Base-by-base conservation (phyloP, 2,888 invertebrate species). In the Acheta domesticus region DNA sequence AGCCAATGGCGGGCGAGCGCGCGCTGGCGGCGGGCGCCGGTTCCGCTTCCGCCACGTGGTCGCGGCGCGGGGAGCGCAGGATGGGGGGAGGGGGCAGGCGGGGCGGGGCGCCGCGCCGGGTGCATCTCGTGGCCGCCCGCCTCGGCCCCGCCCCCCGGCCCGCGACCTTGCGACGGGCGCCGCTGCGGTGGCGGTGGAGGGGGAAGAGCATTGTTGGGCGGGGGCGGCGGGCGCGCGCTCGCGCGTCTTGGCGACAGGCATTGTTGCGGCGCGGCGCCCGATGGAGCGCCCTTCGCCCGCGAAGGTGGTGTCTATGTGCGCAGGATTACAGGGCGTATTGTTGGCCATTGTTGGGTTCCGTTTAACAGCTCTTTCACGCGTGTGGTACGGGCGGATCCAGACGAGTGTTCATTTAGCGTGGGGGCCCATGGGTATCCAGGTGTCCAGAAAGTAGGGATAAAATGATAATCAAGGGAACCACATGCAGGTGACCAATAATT, bases 221-320 rank as follows among this genome's bases (percentile, higher is more conserved):
- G 23, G 23, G 23, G 23, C 23, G 23, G 23, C 23, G 23, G 62
- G 62, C 62, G 36, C 36, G 36, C 36, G 36, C 4, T 2, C 36
- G 36, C 36, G 36, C 36, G 36, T 36, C 36, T 36, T 36, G 36
- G 36, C 36, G 36, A 36, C 36, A 36, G 36, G 36, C 36, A 36
- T 36, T 36, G 36, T 36, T 36, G 74, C 75, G 48, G 50, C n/a
- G 50, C 48, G 23, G 80, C 80, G 49, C 23, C 75, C 79, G 1
- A 36, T 77, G 77, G n/a, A 11, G 78, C 49, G 49, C 16, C 12
- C 75, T 21, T 49, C 75, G 78, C 75, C 49, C 48, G 8, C n/a
- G 50, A 20, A n/a, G 49, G 19, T 48, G 21, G 11, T 48, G 75
- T 20, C n/a, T 74, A 77, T 48, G 75, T 20, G 73, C 50, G 62